Evolutionary conservation across 2,888 invertebrate genomes (phyloP), one percentile per base, ranked within the genome.

Genomic region (Griposia aprilina): DNA sequence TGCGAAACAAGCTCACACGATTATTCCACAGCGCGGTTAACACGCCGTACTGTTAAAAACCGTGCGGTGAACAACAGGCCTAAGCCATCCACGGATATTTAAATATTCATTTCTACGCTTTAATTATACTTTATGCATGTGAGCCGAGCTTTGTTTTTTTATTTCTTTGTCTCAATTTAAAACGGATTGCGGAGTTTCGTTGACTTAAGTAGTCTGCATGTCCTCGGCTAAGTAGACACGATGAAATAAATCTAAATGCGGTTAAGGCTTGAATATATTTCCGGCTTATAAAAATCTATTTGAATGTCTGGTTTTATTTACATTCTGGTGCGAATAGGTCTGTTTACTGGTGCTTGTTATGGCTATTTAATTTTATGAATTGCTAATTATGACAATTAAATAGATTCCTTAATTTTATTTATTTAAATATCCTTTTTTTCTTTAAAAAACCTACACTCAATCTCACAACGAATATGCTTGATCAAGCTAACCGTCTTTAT

Each of bases 81-180:
- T 69, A 69, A 93, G 92, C 95, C 93, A 96, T 95, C 93, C 91
- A 91, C 93, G 88, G 89, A 94, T 92, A 94, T 96, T 96, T 96
- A 95, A 97, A 97, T 96, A 96, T 97, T 97, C 96, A 97, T 97
- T 94, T 93, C 92, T 93, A 92, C 95, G 94, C 95, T 95, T 96
- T 96, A 96, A 96, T 96, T 96, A 96, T 95, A 94, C 95, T 93
- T 90, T 93, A 94, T 93, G 93, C 95, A 96, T 96, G 94, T 96
- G 96, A 94, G 94, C 91, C 91, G 89, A 88, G 92, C 90, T 91
- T 91, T 93, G 91, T 93, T 91, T 91, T 91, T 89, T 92, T 92
- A 88, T 92, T 94, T 94, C 74, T 80, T 83, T 85, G 80, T 88
- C 80, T 87, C 81, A 86, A 86, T 89, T 88, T 84, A 84, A 89